Evolutionary conservation across 2,888 invertebrate genomes (phyloP).

Genomic region (Gastrophysa polygoni): DNA sequence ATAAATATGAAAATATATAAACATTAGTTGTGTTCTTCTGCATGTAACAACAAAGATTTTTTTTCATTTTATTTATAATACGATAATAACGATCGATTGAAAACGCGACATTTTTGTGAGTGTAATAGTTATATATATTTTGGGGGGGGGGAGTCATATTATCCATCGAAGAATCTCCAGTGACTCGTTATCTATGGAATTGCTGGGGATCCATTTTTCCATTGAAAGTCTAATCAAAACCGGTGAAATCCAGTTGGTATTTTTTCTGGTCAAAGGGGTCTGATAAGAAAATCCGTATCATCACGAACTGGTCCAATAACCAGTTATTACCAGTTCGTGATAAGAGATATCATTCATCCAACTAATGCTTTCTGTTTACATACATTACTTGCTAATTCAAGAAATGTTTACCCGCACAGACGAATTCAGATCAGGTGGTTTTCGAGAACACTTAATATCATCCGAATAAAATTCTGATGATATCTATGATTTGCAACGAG

Average conservation of each 20-base stretch:
- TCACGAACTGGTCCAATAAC: slow-evolving; percentile 51
- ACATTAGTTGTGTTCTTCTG: no score
- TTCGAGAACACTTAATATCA: background rate
- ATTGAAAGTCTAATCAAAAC: slow-evolving; percentile 49
- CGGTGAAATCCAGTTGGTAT: slow-evolving; percentile 64
- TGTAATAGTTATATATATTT: no score
- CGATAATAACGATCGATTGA: no score
- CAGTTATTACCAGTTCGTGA: slow-evolving; percentile 47
- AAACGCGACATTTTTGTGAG: no score
- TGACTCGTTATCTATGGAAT: background rate
- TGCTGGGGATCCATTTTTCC: slow-evolving; percentile 1
- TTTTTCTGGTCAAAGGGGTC: slow-evolving; percentile 68
- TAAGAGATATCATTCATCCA: slow-evolving; percentile 29
- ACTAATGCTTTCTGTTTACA: slow-evolving; percentile 16
- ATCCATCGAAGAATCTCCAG: background rate
- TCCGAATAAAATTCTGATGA: no score
- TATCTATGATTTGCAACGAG: no score
- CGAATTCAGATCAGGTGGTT: background rate
- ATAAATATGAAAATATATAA: no score
- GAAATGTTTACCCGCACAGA: no score
- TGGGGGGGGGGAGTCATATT: no score
- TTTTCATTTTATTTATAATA: no score
- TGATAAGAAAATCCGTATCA: slow-evolving; percentile 49
- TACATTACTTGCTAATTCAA: background rate
- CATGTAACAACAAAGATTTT: no score